phyloP scores from a whole-genome alignment of 2,888 invertebrate species.

The Biston stratarius region DNA sequence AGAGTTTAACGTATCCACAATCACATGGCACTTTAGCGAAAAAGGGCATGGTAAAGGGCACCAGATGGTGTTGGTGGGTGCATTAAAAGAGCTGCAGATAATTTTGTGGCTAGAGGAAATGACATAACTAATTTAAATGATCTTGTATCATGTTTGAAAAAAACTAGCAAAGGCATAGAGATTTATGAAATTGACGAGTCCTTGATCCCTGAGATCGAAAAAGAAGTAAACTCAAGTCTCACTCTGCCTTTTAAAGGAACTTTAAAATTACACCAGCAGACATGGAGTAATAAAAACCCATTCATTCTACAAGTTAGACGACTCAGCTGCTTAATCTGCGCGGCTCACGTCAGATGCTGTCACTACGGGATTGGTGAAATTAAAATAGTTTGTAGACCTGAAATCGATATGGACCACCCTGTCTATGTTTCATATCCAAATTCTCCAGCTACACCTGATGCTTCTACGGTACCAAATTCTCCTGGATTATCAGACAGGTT shows the following conservation, averaged over 20 bases:
- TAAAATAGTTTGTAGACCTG: not conserved
- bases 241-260: conserved; percentile 1
- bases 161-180: not conserved
- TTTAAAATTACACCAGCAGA: not conserved
- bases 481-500: too few species aligned
- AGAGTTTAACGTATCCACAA: too few species aligned
- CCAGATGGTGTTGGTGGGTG: not conserved
- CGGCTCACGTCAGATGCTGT: not conserved
- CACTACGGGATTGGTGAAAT: not conserved
- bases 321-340: not conserved
- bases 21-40: not conserved
- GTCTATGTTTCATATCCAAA: too few species aligned
- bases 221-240: not conserved
- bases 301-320: not conserved
- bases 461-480: too few species aligned
- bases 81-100: not conserved
- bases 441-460: too few species aligned
- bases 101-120: not conserved
- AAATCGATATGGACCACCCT: too few species aligned
- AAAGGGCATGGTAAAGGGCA: not conserved
- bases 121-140: not conserved
- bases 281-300: not conserved
- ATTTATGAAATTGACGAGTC: not conserved
- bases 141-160: not conserved
- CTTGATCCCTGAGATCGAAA: not conserved